phyloP scores from a whole-genome alignment of 2,113 vertebrate genomes.

The Chaenogobius annularis region DNA sequence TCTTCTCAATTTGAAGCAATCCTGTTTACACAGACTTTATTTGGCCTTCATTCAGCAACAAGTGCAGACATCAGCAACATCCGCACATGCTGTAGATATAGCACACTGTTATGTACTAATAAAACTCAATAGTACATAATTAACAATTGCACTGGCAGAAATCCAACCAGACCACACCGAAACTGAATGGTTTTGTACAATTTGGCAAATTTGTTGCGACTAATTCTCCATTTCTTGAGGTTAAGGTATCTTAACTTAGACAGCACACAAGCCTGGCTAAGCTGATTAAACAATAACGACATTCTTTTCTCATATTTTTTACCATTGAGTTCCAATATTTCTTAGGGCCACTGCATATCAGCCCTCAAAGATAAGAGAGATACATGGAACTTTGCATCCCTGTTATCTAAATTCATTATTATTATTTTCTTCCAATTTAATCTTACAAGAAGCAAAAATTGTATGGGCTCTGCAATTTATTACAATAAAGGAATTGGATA shows the following conservation, averaged over 20 bases:
- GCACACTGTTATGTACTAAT: slow-evolving; percentile 34
- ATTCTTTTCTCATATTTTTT: too few species aligned
- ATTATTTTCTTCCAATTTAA: slow-evolving; percentile 59
- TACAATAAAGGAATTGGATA: slow-evolving; percentile 16
- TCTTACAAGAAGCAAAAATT: slow-evolving; percentile 36
- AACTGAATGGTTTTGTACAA: not conserved
- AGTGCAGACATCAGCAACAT: slow-evolving; percentile 23
- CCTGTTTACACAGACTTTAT: slow-evolving; percentile 60
- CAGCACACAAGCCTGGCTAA: too few species aligned
- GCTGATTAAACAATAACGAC: too few species aligned
- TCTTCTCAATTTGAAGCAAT: slow-evolving; percentile 55
- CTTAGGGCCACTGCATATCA: slow-evolving; percentile 20
- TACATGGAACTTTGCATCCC: too few species aligned
- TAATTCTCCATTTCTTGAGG: too few species aligned
- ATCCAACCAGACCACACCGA: slow-evolving; percentile 8
- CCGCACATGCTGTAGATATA: not conserved
- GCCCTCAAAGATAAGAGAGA: slow-evolving; percentile 30
- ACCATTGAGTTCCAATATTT: not conserved
- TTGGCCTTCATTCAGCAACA: slow-evolving; percentile 35
- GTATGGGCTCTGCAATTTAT: slow-evolving; percentile 22
- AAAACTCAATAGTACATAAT: slow-evolving; percentile 36
- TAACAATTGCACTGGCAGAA: slow-evolving; percentile 20
- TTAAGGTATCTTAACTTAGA: too few species aligned
- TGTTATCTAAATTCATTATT: slow-evolving; percentile 50
- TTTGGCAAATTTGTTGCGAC: too few species aligned